Conservation (phyloP, 2,797 vertebrate genomes). For the Spinibarbus caldwelli region DNA sequence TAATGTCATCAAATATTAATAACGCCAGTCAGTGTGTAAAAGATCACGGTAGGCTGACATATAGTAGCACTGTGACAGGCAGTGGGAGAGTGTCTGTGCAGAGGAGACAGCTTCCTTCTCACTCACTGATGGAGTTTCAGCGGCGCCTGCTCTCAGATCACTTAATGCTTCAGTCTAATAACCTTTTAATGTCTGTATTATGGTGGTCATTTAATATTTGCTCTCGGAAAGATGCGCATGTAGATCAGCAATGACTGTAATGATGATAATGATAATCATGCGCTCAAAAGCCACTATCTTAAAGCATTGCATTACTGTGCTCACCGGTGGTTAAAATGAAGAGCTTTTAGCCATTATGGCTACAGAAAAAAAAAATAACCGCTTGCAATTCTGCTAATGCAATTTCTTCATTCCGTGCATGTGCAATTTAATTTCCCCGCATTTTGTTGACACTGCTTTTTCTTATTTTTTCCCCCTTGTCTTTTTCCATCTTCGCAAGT, state of each 20-base stretch:
- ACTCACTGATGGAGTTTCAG: constrained; percentile 69
- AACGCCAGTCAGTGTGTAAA: constrained; percentile 63
- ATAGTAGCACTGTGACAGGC: constrained; percentile 52
- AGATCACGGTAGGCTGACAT: constrained; percentile 60
- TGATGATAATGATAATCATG: constrained; percentile 78
- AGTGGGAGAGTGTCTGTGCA: constrained; percentile 57
- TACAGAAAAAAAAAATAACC: constrained; percentile 67
- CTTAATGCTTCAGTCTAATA: constrained; percentile 79
- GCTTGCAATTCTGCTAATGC: constrained; percentile 76
- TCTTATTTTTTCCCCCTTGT: constrained; percentile 27
- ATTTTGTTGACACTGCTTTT: constrained; percentile 76
- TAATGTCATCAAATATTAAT: constrained; percentile 73
- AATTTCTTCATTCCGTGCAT: constrained; percentile 73
- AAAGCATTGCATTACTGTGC: constrained; percentile 72
- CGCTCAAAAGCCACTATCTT: constrained; percentile 69
- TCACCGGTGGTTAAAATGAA: constrained; percentile 80
- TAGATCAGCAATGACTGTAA: constrained; percentile 76
- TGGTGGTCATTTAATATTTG: constrained; percentile 72
- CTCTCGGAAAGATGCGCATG: constrained; percentile 73
- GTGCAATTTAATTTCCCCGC: constrained; percentile 76
- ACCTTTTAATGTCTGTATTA: constrained; percentile 79
- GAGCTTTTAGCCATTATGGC: constrained; percentile 82
- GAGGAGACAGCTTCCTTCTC: constrained; percentile 62
- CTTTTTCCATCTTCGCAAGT: constrained; percentile 64
- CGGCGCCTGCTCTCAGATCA: constrained; percentile 69